These are phyloP conservation scores for Drosophila navojoa DNA, from an alignment of 1,140 invertebrate species.

Conservation along the genomic window DNA sequence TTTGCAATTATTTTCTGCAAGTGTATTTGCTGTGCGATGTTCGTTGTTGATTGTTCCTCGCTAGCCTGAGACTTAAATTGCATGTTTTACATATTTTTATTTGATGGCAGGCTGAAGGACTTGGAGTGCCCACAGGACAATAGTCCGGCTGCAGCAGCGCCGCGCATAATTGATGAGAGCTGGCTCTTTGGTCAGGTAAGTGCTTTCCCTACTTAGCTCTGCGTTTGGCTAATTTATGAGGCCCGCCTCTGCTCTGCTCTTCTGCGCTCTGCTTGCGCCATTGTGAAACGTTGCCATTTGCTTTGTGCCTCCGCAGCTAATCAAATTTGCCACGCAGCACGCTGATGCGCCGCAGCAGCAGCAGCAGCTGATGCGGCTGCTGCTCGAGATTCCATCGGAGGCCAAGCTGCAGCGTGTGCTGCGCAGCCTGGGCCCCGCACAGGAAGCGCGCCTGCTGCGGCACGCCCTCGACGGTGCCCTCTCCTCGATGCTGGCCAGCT, in stretches of 20 bases:
- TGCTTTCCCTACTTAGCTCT: slow-evolving; percentile 45
- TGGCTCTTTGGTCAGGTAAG: slow-evolving; percentile 82
- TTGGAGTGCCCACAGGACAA: slow-evolving; percentile 62
- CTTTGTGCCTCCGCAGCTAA: slow-evolving; percentile 56
- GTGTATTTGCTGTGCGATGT: slow-evolving; percentile 1
- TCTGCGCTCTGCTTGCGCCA: background rate
- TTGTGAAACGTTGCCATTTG: slow-evolving; percentile 12
- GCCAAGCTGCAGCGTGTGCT: slow-evolving; percentile 73
- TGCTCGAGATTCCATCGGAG: slow-evolving; percentile 80
- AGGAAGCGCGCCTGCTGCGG: slow-evolving; percentile 63
- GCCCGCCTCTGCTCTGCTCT: background rate
- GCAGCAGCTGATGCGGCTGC: slow-evolving; percentile 65
- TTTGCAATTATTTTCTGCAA: background rate
- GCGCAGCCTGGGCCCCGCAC: slow-evolving; percentile 54
- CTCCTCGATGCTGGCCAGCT: slow-evolving; percentile 64
- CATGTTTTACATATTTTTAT: slow-evolving; percentile 51
- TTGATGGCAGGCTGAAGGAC: slow-evolving; percentile 68
- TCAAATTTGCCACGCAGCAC: slow-evolving; percentile 79
- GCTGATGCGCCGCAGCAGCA: slow-evolving; percentile 69
- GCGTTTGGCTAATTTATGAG: slow-evolving; percentile 57
- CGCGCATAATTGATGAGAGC: slow-evolving; percentile 82
- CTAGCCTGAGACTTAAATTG: background rate
- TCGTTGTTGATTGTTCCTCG: background rate
- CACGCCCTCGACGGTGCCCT: slow-evolving; percentile 69
- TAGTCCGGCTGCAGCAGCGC: slow-evolving; percentile 51